These are phyloP conservation scores for Neopelma chrysocephalum DNA, from an alignment of 2,797 vertebrate species.

Conservation along the genomic window DNA sequence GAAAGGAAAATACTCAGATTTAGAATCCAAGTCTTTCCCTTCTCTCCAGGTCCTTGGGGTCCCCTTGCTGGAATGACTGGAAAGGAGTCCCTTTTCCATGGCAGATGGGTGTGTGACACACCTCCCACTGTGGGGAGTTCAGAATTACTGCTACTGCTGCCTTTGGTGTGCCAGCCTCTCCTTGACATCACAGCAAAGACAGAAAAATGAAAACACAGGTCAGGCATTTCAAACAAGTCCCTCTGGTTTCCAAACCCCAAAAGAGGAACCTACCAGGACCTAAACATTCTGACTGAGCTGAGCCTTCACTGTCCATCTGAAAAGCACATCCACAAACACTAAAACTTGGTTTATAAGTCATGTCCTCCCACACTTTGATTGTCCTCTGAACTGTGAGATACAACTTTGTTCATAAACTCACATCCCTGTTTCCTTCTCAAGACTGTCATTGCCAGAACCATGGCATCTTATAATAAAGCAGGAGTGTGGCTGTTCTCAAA, in stretches of 20 bases:
- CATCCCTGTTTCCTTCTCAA: neutral
- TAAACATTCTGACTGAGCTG: neutral
- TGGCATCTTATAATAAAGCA: neutral
- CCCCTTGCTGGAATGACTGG: neutral
- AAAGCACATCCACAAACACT: neutral
- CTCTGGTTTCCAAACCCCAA: neutral
- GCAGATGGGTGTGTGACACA: neutral
- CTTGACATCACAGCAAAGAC: neutral
- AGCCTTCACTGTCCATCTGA: neutral
- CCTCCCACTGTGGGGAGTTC: fast-evolving
- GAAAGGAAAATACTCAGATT: neutral
- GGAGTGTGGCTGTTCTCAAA: neutral
- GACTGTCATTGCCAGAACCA: neutral
- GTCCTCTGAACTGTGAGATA: neutral
- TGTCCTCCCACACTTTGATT: neutral
- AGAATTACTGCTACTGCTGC: neutral
- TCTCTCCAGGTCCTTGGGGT: neutral
- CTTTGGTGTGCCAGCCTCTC: neutral
- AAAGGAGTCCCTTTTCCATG: neutral
- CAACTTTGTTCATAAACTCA: neutral
- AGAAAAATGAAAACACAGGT: neutral
- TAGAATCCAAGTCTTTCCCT: neutral
- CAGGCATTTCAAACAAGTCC: neutral
- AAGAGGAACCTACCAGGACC: neutral
- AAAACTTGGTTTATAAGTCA: neutral